A percentile compares a stretch with the other conserved stretches of the same genome.
phyloP scores from a whole-genome alignment of 2,888 invertebrate genomes.

The Heliconius erato region DNA sequence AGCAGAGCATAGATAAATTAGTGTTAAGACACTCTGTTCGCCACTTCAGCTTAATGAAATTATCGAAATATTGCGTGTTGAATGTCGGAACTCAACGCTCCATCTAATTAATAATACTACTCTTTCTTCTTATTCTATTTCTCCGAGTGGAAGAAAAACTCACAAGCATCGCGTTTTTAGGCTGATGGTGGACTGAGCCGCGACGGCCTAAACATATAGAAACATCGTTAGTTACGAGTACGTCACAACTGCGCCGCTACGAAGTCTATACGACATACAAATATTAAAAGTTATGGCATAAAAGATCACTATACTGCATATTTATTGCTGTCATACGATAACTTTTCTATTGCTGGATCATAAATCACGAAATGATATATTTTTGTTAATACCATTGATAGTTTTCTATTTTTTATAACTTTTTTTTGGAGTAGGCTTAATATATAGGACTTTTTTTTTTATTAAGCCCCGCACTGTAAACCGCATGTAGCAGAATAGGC shows the following conservation, averaged over 20 bases:
- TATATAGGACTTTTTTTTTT: too few species aligned
- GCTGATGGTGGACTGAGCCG: not conserved
- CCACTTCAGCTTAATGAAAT: not conserved
- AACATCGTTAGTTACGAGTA: not conserved
- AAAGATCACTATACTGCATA: not conserved
- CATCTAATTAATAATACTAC: not conserved
- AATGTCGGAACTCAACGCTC: not conserved
- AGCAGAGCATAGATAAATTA: too few species aligned
- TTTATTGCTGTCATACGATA: slow-evolving; percentile 7
- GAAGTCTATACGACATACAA: not conserved
- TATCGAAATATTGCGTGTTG: not conserved
- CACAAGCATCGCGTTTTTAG: not conserved
- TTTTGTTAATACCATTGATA: not conserved
- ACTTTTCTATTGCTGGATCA: not conserved
- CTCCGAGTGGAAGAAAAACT: not conserved
- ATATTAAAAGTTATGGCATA: not conserved
- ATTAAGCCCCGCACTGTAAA: too few species aligned
- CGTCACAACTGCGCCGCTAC: not conserved
- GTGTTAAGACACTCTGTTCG: too few species aligned
- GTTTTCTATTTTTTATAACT: slow-evolving; percentile 6
- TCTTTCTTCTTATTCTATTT: too few species aligned
- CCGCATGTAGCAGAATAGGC: too few species aligned
- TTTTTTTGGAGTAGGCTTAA: too few species aligned
- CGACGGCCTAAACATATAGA: not conserved
- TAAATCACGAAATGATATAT: not conserved